phyloP scores from a whole-genome alignment of 2,113 vertebrate species.

The Ceuthmochares aereus region DNA sequence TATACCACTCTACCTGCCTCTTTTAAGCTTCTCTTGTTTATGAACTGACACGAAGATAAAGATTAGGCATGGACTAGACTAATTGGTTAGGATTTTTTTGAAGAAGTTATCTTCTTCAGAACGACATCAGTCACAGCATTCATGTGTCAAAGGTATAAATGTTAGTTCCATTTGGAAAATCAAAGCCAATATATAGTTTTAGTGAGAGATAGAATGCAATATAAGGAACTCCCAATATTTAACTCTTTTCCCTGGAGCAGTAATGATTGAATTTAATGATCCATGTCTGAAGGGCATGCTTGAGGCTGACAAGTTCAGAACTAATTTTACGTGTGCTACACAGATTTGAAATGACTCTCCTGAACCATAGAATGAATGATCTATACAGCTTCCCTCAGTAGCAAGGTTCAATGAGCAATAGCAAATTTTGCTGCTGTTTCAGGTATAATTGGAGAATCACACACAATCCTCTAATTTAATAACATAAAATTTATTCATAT shows the following conservation, averaged over 20 bases:
- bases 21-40: background rate
- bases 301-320: constrained; percentile 57
- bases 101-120: background rate
- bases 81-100: background rate
- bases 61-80: background rate
- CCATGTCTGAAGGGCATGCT: constrained; percentile 52
- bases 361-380: constrained; percentile 55
- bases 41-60: background rate
- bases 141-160: background rate
- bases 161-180: constrained; percentile 1
- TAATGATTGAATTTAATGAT: constrained; percentile 67
- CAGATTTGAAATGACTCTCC: constrained; percentile 55
- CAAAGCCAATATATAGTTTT: background rate
- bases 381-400: constrained; percentile 51
- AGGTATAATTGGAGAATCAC: constrained; percentile 31
- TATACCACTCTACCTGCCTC: background rate
- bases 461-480: constrained; percentile 43
- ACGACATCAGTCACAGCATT: background rate
- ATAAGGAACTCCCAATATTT: background rate
- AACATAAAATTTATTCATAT: constrained; percentile 1
- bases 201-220: background rate
- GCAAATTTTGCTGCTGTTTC: constrained; percentile 53
- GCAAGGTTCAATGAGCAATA: constrained; percentile 14
- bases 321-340: constrained; percentile 64
- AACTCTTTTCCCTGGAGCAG: background rate